Base-by-base conservation (phyloP, 2,888 invertebrate genomes). In the Ophion ellenae region DNA sequence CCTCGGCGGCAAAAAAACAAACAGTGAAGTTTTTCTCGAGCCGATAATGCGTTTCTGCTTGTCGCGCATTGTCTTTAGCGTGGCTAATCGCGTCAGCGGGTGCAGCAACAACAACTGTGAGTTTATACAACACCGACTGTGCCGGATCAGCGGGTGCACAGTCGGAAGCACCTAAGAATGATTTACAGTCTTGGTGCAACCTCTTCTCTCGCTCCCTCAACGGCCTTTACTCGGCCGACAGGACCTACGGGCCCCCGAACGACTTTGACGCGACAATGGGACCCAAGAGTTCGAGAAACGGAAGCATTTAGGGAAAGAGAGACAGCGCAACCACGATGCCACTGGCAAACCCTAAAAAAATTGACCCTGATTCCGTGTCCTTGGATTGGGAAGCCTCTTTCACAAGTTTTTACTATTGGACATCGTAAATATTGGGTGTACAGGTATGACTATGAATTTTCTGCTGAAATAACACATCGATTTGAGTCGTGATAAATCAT, bases 51-150 rank as follows among this genome's bases (percentile, higher is more conserved):
- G 76, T 84, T 84, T 83, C 59, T 63, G 45, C 84, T 81, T 86
- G 82, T 86, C 67, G 40, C 75, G 40, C 85, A 87, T 87, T 88
- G 87, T 88, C 85, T 87, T 83, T 83, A 47, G 82, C 88, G 86
- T 88, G 75, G 83, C 81, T 75, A 84, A 87, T 88, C 86, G 86
- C 63, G 63, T 81, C 70, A 79, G 73, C 84, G 81, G 87, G 69
- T 77, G 69, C 66, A 78, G 67, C 81, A 83, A 84, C 66, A 79
- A 83, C 81, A 81, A 78, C 81, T 71, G 75, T 75, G 78, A 81
- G 84, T 76, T 76, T 84, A 71, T 81, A 84, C 86, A 86, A 86
- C 83, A 86, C 61, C 81, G 61, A 84, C 78, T 83, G 86, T 66
- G 78, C 63, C 53, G 63, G 28, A 84, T 20, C 83, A 78, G 84